Conservation (phyloP, 2,888 invertebrate genomes). For the Bombylius major region DNA sequence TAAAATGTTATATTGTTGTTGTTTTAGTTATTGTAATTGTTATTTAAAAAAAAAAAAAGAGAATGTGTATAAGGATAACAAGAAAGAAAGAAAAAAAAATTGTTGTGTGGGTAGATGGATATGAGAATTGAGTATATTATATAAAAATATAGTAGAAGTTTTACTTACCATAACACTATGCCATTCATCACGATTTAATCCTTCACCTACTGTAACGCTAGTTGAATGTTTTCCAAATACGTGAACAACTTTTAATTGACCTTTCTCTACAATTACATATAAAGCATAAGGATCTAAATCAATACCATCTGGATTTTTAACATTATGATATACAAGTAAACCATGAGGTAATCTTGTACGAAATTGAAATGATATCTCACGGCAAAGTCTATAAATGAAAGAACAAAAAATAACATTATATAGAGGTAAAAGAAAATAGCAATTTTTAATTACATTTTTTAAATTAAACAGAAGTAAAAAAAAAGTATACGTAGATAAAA, state of each 20-base stretch:
- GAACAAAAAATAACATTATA: neutral
- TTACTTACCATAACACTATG: conserved; percentile 63
- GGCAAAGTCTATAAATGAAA: conserved; percentile 50
- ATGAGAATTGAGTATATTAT: no score
- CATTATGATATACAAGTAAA: conserved; percentile 78
- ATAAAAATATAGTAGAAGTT: no score
- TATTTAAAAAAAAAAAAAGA: no score
- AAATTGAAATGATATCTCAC: conserved; percentile 81
- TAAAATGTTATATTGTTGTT: no score
- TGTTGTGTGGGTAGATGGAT: no score
- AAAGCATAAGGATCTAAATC: conserved; percentile 77
- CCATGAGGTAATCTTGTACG: conserved; percentile 80
- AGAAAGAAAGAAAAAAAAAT: no score
- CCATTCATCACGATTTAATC: conserved; percentile 80
- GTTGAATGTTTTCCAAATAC: conserved; percentile 82
- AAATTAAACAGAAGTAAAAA: neutral
- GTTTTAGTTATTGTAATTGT: no score
- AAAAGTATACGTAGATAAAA: neutral
- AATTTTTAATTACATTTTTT: no score
- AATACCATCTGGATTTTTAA: conserved; percentile 67
- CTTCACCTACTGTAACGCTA: conserved; percentile 70
- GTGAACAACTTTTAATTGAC: conserved; percentile 82
- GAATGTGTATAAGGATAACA: no score
- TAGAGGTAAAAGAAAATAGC: neutral
- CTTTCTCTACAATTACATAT: conserved; percentile 84